A percentile compares a stretch with the other conserved stretches of the same genome.
These are phyloP conservation scores for Donacobius atricapilla DNA, from an alignment of 2,113 vertebrate species.

Conservation along the genomic window DNA sequence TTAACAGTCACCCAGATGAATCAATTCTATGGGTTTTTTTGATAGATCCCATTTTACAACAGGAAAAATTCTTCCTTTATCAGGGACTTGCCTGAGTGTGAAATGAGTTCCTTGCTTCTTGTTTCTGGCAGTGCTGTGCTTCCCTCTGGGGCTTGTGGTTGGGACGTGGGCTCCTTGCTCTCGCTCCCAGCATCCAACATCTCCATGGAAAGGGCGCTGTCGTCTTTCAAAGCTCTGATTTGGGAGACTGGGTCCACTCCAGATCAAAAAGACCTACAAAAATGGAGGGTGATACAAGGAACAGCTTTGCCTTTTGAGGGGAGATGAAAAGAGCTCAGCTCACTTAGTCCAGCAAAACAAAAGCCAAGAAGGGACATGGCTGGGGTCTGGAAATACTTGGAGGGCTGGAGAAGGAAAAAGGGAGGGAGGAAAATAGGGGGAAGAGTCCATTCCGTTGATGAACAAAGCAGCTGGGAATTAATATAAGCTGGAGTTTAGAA, in stretches of 20 bases:
- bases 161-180: neutral
- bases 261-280: neutral
- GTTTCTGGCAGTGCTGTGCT: neutral
- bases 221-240: neutral
- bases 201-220: neutral
- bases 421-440: neutral
- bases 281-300: neutral
- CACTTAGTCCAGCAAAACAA: constrained; percentile 1
- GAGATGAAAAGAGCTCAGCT: constrained; percentile 2
- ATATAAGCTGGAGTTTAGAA: constrained; percentile 26
- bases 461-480: constrained; percentile 29
- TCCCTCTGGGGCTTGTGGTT: neutral
- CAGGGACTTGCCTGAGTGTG: neutral
- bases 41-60: neutral
- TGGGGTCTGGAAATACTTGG: neutral
- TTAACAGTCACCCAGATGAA: constrained; percentile 22
- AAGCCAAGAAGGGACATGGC: neutral
- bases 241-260: neutral
- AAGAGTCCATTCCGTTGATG: neutral
- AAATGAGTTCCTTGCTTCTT: neutral
- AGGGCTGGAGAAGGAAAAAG: neutral
- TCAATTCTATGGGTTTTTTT: neutral
- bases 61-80: neutral
- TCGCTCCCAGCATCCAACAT: neutral
- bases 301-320: neutral